Conservation (phyloP, 2,113 vertebrate species). For the Leptocoma aspasia region DNA sequence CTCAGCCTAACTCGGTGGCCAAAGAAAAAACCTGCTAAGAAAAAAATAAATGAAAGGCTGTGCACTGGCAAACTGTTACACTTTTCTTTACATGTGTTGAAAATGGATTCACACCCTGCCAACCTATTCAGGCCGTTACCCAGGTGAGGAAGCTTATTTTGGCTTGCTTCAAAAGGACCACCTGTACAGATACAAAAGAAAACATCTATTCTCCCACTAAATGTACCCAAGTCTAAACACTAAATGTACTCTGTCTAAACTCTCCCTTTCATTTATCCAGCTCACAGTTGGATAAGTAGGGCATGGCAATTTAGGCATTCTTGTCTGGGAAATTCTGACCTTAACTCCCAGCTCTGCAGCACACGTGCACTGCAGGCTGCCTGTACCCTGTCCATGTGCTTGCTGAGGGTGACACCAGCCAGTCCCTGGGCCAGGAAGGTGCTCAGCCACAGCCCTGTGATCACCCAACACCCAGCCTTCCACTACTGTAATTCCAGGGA, state of each 20-base stretch:
- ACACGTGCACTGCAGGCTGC: background rate
- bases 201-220: slow-evolving; percentile 3
- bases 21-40: slow-evolving; percentile 28
- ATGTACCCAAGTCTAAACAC: background rate
- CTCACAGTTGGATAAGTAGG: slow-evolving; percentile 37
- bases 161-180: slow-evolving; percentile 40
- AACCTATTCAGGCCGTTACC: slow-evolving; percentile 39
- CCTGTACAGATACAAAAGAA: slow-evolving; percentile 53
- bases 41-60: slow-evolving; percentile 18
- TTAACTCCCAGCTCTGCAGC: background rate
- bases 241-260: background rate
- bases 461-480: background rate
- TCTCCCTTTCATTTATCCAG: slow-evolving; percentile 33
- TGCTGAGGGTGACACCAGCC: background rate
- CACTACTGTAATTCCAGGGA: background rate
- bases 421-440: background rate
- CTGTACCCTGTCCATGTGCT: background rate
- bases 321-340: slow-evolving; percentile 9
- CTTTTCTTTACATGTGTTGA: background rate
- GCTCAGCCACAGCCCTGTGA: background rate
- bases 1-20: background rate
- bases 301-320: slow-evolving; percentile 29
- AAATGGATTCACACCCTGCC: slow-evolving; percentile 49
- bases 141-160: slow-evolving; percentile 58
- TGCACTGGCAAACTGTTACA: background rate